Base-by-base conservation (phyloP, 1,140 invertebrate genomes). In the Antheraea pernyi region DNA sequence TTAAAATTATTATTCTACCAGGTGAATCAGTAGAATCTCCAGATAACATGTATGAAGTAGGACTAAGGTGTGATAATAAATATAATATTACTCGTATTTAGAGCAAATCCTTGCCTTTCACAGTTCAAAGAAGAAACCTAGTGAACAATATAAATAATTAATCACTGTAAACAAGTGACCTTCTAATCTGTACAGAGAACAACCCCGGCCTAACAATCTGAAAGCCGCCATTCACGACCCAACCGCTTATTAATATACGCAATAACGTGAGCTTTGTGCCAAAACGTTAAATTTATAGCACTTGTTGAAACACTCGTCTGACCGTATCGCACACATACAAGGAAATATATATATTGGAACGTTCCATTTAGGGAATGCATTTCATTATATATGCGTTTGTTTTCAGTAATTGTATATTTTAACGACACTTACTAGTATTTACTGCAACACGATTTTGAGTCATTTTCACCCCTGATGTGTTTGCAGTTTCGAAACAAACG, bases 221-320 rank as follows among this genome's bases (percentile, higher is more conserved):
- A 53, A 53, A 53, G 46, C 46, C 46, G 16, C 46, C 46, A 16
- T 53, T 53, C 46, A 53, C 46, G 46, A 53, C 46, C 46, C 16
- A 53, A 53, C 46, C 46, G 46, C 46, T 53, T 53, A 53, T 53
- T 53, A 53, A 53, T 53, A 53, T 53, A 53, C 46, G 46, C 46
- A 53, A 53, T 53, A 53, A 53, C 46, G 46, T 11, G 46, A 53
- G 46, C 46, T 53, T 53, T 53, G 46, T 53, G 46, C 46, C 46
- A 53, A 53, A 53, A 53, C 46, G 46, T 53, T 53, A 53, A 53
- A 53, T 53, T 53, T 53, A 53, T 53, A n/a, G 46, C 46, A 53
- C 46, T 53, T 53, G 46, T 53, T 53, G 46, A 11, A 53, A 53
- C 46, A 53, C 11, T 53, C 6, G 46, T 6, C 46, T 53, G 16